Evolutionary conservation across 2,888 invertebrate genomes (phyloP).

Genomic region (Chloroclysta siterata): DNA sequence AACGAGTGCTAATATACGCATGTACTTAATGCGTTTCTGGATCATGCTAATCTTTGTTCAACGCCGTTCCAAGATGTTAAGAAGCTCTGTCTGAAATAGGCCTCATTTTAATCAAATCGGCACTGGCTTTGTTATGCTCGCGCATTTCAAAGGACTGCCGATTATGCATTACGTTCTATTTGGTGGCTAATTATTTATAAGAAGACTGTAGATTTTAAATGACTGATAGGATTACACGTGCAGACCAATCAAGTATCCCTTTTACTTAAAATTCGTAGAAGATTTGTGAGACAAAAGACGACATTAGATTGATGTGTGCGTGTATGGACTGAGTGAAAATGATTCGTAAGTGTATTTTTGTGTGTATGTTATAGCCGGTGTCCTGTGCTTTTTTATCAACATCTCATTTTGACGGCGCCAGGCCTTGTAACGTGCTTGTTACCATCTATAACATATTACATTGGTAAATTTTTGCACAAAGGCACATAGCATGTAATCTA

Average conservation of each 20-base stretch:
- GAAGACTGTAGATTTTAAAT: constrained; percentile 36
- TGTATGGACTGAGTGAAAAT: constrained; percentile 26
- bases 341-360: constrained; percentile 9
- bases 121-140: constrained; percentile 27
- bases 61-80: neutral
- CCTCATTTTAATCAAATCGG: constrained; percentile 15
- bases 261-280: constrained; percentile 24
- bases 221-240: constrained; percentile 23
- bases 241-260: constrained; percentile 26
- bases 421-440: neutral
- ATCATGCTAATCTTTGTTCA: no score
- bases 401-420: neutral
- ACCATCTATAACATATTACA: neutral
- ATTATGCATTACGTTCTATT: constrained; percentile 26
- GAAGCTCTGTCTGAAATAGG: constrained; percentile 22
- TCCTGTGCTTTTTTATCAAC: constrained; percentile 12
- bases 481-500: constrained; percentile 1
- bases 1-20: no score
- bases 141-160: constrained; percentile 28
- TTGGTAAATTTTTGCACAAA: constrained; percentile 6
- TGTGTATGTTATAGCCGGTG: constrained; percentile 16
- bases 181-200: constrained; percentile 32
- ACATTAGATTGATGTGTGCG: constrained; percentile 28
- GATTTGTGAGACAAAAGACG: constrained; percentile 13
- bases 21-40: no score